These are phyloP conservation scores for Glomeris marginata DNA, from an alignment of 2,888 invertebrate species.

Conservation along the genomic window DNA sequence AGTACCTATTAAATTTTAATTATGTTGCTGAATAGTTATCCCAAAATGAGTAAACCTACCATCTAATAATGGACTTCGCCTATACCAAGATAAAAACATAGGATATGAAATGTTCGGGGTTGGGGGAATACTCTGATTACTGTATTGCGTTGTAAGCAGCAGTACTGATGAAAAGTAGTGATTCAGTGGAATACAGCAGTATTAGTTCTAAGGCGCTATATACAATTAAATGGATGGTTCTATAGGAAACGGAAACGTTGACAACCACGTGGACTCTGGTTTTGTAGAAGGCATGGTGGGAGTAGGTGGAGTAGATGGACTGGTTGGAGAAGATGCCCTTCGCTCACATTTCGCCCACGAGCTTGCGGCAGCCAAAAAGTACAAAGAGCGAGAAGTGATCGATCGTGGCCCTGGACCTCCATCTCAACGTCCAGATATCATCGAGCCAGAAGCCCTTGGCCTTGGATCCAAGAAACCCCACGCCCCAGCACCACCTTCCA, in stretches of 20 bases:
- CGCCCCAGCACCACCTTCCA: conserved; percentile 45
- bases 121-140: no score
- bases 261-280: conserved; percentile 22
- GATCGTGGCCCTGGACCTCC: conserved; percentile 30
- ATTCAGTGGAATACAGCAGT: no score
- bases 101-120: no score
- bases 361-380: conserved; percentile 62
- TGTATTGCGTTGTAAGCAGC: no score
- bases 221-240: no score
- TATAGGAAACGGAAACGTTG: background rate
- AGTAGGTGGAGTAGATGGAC: conserved; percentile 13
- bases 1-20: no score
- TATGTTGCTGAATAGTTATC: no score
- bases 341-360: conserved; percentile 68
- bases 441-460: conserved; percentile 65
- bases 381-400: conserved; percentile 68
- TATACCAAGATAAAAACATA: no score
- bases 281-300: conserved; percentile 16
- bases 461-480: conserved; percentile 37
- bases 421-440: conserved; percentile 82
- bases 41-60: no score
- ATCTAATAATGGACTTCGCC: no score
- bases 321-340: conserved; percentile 27
- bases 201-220: no score
- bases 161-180: no score